phyloP scores from a whole-genome alignment of 2,797 vertebrate genomes.

The Acridotheres tristis region DNA sequence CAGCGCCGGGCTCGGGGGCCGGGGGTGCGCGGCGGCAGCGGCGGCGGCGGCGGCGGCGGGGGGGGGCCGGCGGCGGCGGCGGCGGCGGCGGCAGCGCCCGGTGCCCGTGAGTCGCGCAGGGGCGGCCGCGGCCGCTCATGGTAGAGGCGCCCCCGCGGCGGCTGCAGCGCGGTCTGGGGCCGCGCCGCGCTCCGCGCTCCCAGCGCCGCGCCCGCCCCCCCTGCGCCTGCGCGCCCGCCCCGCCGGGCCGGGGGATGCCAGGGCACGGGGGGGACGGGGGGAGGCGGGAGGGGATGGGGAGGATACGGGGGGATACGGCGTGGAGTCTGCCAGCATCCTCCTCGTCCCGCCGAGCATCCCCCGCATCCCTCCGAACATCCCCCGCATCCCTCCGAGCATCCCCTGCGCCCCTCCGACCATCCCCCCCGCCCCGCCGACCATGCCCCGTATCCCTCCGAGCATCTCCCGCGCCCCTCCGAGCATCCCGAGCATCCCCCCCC shows the following conservation, averaged over 20 bases:
- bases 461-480: background rate
- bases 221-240: conserved; percentile 10
- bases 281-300: background rate
- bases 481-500: no score
- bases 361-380: no score
- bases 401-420: background rate
- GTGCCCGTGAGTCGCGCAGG: conserved; percentile 76
- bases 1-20: conserved; percentile 77
- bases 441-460: background rate
- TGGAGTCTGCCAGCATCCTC: background rate
- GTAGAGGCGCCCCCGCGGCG: conserved; percentile 87
- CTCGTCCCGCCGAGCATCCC: no score
- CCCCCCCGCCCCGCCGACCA: background rate
- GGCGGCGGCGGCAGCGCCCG: conserved; percentile 73
- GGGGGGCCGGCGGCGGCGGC: conserved; percentile 56
- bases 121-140: conserved; percentile 85
- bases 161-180: conserved; percentile 80
- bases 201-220: background rate
- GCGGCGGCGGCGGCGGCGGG: conserved; percentile 60
- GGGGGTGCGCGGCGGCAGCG: conserved; percentile 72
- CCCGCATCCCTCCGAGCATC: no score
- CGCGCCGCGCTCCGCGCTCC: conserved; percentile 68
- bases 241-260: background rate
- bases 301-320: background rate
- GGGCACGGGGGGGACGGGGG: background rate